phyloP scores from a whole-genome alignment of 2,797 vertebrate genomes.

The Epinephelus malabaricus region DNA sequence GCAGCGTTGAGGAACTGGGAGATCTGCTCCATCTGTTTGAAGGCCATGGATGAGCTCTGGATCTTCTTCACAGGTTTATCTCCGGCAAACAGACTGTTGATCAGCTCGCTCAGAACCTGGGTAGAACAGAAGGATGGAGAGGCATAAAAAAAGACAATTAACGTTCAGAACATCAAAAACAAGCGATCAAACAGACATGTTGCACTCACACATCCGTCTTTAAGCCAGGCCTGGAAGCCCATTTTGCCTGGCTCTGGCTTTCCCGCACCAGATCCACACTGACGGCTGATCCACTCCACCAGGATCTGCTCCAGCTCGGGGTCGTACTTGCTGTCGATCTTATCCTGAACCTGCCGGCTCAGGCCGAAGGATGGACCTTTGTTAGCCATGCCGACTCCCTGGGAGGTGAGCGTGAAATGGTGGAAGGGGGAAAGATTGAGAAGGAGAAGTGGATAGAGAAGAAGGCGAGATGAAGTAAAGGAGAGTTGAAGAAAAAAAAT shows the following conservation, averaged over 20 bases:
- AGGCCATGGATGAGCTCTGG: constrained; percentile 92
- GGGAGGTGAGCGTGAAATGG: constrained; percentile 20
- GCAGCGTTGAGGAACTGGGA: constrained; percentile 95
- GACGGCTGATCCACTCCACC: constrained; percentile 94
- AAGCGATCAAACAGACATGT: neutral
- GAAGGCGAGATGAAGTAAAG: neutral
- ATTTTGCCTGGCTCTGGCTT: constrained; percentile 91
- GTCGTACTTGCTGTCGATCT: constrained; percentile 98
- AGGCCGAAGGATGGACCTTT: constrained; percentile 95
- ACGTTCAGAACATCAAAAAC: neutral
- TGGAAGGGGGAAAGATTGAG: neutral
- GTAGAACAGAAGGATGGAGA: neutral
- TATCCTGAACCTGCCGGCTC: constrained; percentile 96
- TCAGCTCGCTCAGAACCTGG: constrained; percentile 92
- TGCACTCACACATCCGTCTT: constrained; percentile 93
- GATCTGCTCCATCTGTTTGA: constrained; percentile 99
- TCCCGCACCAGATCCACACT: constrained; percentile 89
- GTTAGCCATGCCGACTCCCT: constrained; percentile 93
- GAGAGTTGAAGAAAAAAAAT: neutral
- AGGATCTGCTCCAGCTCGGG: constrained; percentile 93
- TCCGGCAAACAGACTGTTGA: constrained; percentile 91
- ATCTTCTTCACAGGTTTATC: constrained; percentile 94
- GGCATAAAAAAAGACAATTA: neutral
- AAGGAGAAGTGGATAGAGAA: neutral
- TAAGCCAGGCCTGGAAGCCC: constrained; percentile 98